Evolutionary conservation across 2,888 invertebrate species (phyloP).

Genomic region (Prosopocoilus inquinatus): DNA sequence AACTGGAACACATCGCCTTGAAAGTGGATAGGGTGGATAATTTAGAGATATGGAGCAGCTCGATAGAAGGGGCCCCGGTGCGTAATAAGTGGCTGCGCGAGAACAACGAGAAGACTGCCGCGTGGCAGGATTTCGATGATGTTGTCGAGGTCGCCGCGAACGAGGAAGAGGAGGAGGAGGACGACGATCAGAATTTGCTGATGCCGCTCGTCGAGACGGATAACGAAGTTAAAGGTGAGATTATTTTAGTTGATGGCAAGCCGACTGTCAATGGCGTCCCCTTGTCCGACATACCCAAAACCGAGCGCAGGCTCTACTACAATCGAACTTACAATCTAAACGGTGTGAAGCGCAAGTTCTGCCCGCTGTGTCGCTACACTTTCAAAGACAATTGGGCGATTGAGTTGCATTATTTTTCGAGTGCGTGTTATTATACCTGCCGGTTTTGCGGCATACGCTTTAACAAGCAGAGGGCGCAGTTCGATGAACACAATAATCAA

Average conservation of each 20-base stretch:
- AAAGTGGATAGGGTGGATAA: slow-evolving; percentile 42
- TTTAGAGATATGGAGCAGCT: slow-evolving; percentile 38
- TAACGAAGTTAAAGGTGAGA: slow-evolving; percentile 24
- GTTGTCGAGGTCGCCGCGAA: slow-evolving; percentile 17
- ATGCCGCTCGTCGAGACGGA: slow-evolving; percentile 25
- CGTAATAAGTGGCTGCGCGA: slow-evolving; percentile 44
- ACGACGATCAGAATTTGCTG: slow-evolving; percentile 31
- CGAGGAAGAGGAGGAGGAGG: slow-evolving; percentile 24
- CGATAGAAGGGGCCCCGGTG: slow-evolving; percentile 35
- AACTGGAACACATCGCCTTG: slow-evolving; percentile 43
- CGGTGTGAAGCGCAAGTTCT: slow-evolving; percentile 44
- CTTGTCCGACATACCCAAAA: slow-evolving; percentile 44
- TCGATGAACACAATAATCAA: slow-evolving; percentile 41
- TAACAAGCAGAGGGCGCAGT: slow-evolving; percentile 45
- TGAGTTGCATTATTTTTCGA: slow-evolving; percentile 48
- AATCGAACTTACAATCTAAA: slow-evolving; percentile 42
- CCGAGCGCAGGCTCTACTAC: slow-evolving; percentile 44
- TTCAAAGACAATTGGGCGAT: slow-evolving; percentile 52
- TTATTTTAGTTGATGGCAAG: slow-evolving; percentile 31
- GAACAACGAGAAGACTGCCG: slow-evolving; percentile 20
- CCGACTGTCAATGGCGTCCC: slow-evolving; percentile 43
- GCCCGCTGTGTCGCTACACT: slow-evolving; percentile 47
- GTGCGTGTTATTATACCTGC: slow-evolving; percentile 48
- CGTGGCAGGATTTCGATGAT: slow-evolving; percentile 24
- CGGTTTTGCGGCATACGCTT: slow-evolving; percentile 48